Evolutionary conservation across 2,113 vertebrate genomes (phyloP), one percentile per base, ranked within the genome.

Genomic region (Melanotaenia duboulayi): DNA sequence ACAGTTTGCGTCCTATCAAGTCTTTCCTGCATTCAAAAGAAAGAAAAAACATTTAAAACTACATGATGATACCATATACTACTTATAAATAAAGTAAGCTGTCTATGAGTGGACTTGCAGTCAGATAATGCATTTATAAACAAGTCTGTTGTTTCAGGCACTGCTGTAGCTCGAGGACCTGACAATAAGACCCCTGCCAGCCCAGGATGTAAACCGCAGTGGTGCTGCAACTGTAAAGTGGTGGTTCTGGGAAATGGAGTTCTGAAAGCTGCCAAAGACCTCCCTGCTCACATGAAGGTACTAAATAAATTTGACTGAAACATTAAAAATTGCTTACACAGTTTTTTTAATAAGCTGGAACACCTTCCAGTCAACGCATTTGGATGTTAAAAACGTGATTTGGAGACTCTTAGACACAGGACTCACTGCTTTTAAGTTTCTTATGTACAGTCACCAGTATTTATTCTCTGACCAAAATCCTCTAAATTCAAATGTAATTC

Each of bases 221-320:
- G 97, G 97, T 99, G 97, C 81, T 96, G 95, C 72, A 94, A 99
- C 75, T 99, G 97, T 89, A 97, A 96, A 77, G 97, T 99, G 39
- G 97, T 99, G 22, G 94, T 99, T 76, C 94, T 99, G 65, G 97
- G 97, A 23, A 95, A 95, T 24, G 97, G 96, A 0, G 97, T 99
- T 32, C 92, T 95, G 65, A 99, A 97, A 80, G 91, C 95, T 19
- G 86, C 91, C 85, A 94, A 92, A 91, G 96, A 97, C 65, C 91
- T 96, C 49, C 92, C 94, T 54, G 91, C 89, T 42, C 90, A 93
- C 79, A 84, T 90, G 81, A 92, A 92, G 91, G 94, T 94, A 91
- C 22, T 11, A 4, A 58, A 71, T 74, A 9, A 35, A 54, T 57
- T 13, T 10, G 17, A 2, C 13, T 13, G 51, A 50, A 67, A 12